Base-by-base conservation (phyloP, 2,888 invertebrate species). In the Drosophila barbarae region DNA sequence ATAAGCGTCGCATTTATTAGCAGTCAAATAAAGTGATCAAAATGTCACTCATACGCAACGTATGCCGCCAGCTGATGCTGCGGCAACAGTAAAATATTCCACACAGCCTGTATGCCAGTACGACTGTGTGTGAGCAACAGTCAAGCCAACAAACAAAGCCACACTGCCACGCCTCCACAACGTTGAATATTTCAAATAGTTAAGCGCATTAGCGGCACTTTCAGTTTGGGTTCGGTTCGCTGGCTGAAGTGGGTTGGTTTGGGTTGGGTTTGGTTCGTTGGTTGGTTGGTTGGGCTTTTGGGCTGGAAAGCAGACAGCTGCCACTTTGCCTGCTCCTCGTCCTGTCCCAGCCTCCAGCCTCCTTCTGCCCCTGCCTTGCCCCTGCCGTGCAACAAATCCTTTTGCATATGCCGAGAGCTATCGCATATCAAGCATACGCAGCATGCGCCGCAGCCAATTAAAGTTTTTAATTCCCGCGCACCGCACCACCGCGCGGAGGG, bases 201-300 rank as follows among this genome's bases (percentile, higher is more conserved):
- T 81, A 81, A 81, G 81, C 81, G 81, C 81, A 81, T 81, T 81
- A 81, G 81, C 80, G 79, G 71, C 81, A 79, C 81, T 83, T 79
- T 79, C 71, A 79, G 82, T 82, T 67, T 66, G 65, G 55, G 47
- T 56, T 66, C 46, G 50, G 46, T 54, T 39, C 47, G 44, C 35
- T 36, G 50, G 8, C 39, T 47, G 60, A 47, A 47, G 39, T 41
- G 60, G 60, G 60, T 28, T 39, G 38, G 52, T 23, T 46, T 15
- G 47, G 35, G 34, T 35, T 12, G 30, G 35, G 44, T 7, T 7
- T 30, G 26, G 28, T 10, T 38, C n/a, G 55, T 3, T 35, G 26
- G 26, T 6, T 32, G 35, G 42, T 12, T 26, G 49, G 34, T 36
- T 35, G 49, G 46, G 55, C 35, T 36, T 28, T 58, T 49, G 34